Evolutionary conservation across 1,140 invertebrate genomes (phyloP), one percentile per base, ranked within the genome.

Genomic region (Drosophila subobscura): DNA sequence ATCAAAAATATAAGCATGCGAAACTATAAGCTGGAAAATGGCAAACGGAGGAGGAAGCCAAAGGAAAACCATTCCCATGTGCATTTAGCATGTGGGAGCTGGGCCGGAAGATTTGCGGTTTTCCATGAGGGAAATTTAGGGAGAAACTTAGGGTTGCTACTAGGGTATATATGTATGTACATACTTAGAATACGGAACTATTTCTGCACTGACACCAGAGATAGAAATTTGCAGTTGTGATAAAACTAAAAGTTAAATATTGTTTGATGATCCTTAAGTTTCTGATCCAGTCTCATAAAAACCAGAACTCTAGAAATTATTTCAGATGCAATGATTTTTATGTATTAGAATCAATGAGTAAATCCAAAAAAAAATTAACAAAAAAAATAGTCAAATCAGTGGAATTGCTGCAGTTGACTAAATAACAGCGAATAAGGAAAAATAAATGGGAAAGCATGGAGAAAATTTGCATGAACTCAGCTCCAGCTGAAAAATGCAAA

Each of bases 401-500:
- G 37, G 12, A 55, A 37, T 50, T 49, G 25, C 46, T 56, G 51
- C 63, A 77, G 57, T 57, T 55, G 73, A 52, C 20, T 40, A 64
- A 54, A 23, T 56, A 47, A 51, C 47, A 54, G 7, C 27, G 47
- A 8, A 25, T 45, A 73, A 73, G 61, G 53, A 73, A 74, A 68
- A 25, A 40, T 46, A 23, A 50, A 41, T 20, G 10, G 46, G 5
- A 29, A 37, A 55, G 29, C 42, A 57, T 10, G 29, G 12, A 20
- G 12, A 44, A 59, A 25, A 37, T 46, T 63, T 58, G 25, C 59
- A 25, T 60, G 42, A 61, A 53, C 52, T 56, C 37, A 37, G 29
- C 29, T 10, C 29, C 3, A 6, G 20, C 66, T 72, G 76, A 59
- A 58, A 83, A 83, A 83, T 83, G 68, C 56, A 49, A 53, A 70